Base-by-base conservation (phyloP, 2,888 invertebrate genomes). In the Melinaea menophilus region DNA sequence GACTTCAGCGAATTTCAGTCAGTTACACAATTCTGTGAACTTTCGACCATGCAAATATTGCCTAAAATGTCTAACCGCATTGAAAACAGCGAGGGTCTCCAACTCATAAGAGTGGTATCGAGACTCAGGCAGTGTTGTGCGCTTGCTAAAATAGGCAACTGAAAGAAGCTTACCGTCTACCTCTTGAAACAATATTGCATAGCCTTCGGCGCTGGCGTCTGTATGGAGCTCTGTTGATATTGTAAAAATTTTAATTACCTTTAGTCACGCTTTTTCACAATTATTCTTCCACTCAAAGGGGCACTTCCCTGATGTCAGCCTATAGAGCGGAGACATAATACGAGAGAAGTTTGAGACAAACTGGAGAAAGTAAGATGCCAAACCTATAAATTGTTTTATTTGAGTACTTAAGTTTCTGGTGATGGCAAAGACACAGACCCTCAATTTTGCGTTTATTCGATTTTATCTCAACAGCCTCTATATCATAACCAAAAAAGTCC, bases 161-260 rank as follows among this genome's bases (percentile, higher is more conserved):
- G 22, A 22, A 22, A 22, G 22, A 22, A 22, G 22, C 31, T 56
- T 59, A 12, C 69, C 70, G 46, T 51, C 22, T 22, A 22, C 22
- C 22, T 22, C 22, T 22, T 22, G 22, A 22, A 22, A 22, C 22
- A 22, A 22, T 65, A 46, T 69, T 68, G 31, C 72, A 3, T 63
- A 72, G 0, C 71, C 72, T 0, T 63, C 47, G 2, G 57, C 11
- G 55, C 75, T 74, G 1, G 73, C 72, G 22, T 75, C 73, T 0
- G 72, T 73, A n/a, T 69, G 63, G 0, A 67, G 55, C 46, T 67
- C 67, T 2, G 11, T 31, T 5, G 41, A 31, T 13, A 22, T 0
- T 47, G 2, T 34, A 65, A 66, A 41, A 11, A 33, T 48, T 7
- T 22, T 7, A 11, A 73, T 70, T 0, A 74, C 37, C 0, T 68